Percentiles rank a stretch among this genome's conserved stretches.
phyloP scores from a whole-genome alignment of 2,888 invertebrate species.

The Dexiosoma caninum region DNA sequence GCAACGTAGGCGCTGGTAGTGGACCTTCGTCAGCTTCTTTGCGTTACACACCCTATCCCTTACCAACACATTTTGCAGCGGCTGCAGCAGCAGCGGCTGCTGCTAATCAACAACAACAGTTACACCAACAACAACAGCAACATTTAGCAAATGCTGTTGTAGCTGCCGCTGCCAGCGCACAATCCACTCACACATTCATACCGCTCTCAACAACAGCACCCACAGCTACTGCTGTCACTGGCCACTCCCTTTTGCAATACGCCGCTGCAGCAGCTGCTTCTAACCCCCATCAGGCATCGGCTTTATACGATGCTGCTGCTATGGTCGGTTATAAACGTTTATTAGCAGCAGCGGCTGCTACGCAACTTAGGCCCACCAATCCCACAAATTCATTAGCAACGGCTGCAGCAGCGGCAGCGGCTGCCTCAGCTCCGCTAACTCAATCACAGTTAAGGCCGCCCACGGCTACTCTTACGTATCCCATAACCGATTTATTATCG shows the following conservation, averaged over 20 bases:
- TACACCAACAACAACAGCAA: constrained; percentile 74
- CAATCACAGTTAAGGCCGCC: constrained; percentile 77
- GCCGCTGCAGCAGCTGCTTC: constrained; percentile 82
- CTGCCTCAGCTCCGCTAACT: constrained; percentile 73
- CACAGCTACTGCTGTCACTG: constrained; percentile 72
- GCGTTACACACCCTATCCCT: constrained; percentile 82
- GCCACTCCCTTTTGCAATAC: constrained; percentile 79
- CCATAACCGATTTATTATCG: constrained; percentile 85
- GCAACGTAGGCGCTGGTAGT: constrained; percentile 36
- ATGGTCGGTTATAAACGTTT: constrained; percentile 77
- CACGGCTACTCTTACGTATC: constrained; percentile 82
- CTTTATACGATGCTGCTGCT: constrained; percentile 76
- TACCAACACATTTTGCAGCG: constrained; percentile 79
- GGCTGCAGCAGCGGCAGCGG: constrained; percentile 71
- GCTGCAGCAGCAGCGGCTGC: constrained; percentile 71
- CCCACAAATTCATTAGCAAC: constrained; percentile 74
- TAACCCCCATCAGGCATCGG: constrained; percentile 80
- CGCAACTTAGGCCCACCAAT: constrained; percentile 71
- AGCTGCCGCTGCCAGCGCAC: constrained; percentile 70
- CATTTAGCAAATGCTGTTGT: constrained; percentile 77
- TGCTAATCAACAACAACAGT: constrained; percentile 78
- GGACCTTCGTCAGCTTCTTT: constrained; percentile 76
- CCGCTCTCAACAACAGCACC: constrained; percentile 66
- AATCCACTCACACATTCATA: constrained; percentile 71
- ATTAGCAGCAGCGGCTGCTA: constrained; percentile 77